Conservation (phyloP, 2,888 invertebrate species). For the Callyntrura guangdongensis region DNA sequence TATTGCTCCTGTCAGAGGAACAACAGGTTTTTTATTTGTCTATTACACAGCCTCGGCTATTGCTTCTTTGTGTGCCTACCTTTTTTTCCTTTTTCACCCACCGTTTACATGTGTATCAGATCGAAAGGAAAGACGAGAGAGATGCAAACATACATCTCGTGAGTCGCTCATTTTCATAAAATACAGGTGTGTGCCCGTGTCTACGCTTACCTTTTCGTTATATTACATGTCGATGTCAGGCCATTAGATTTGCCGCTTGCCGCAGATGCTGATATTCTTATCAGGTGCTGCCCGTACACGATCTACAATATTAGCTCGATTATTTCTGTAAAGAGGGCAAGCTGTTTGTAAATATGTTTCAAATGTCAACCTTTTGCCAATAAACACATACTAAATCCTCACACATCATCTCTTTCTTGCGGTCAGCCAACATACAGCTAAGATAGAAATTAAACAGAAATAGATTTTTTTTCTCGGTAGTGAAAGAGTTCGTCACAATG, state of each 20-base stretch:
- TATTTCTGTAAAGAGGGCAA: slow-evolving; percentile 45
- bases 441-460: background rate
- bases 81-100: slow-evolving; percentile 23
- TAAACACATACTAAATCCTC: slow-evolving; percentile 37
- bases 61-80: background rate
- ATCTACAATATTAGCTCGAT: slow-evolving; percentile 50
- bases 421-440: background rate
- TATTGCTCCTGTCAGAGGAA: slow-evolving; percentile 74
- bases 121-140: slow-evolving; percentile 32
- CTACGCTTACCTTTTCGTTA: slow-evolving; percentile 29
- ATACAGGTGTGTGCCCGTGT: slow-evolving; percentile 72
- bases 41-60: slow-evolving; percentile 21
- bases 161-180: slow-evolving; percentile 67
- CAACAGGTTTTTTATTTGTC: slow-evolving; percentile 74
- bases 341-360: slow-evolving; percentile 38
- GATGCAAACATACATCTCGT: slow-evolving; percentile 45
- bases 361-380: background rate
- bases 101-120: slow-evolving; percentile 73
- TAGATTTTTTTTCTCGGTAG: background rate
- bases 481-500: background rate
- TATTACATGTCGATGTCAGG: background rate
- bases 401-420: background rate
- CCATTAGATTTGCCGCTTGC: slow-evolving; percentile 17
- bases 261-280: slow-evolving; percentile 64
- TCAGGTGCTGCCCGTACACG: slow-evolving; percentile 33